phyloP scores from a whole-genome alignment of 2,888 invertebrate genomes.

The Lithodes maja region DNA sequence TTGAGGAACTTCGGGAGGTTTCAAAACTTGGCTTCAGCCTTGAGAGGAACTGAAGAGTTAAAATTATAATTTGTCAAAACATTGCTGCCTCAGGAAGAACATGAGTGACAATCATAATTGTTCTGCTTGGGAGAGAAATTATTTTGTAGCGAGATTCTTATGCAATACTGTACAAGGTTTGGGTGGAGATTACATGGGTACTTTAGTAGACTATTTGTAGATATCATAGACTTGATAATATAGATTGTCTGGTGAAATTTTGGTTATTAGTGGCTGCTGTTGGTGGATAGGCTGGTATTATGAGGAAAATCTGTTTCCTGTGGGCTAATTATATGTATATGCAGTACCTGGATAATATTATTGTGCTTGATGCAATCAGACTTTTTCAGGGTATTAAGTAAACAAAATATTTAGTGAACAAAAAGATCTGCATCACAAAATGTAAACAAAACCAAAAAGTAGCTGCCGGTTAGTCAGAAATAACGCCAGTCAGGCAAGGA shows the following conservation, averaged over 20 bases:
- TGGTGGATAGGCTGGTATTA: not conserved
- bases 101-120: not conserved
- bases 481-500: conserved; percentile 53
- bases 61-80: too few relatives aligned
- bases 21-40: too few relatives aligned
- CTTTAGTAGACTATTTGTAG: too few relatives aligned
- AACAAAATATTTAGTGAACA: conserved; percentile 9
- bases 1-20: too few relatives aligned
- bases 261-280: not conserved
- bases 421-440: conserved; percentile 61
- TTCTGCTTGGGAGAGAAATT: not conserved
- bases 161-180: too few relatives aligned
- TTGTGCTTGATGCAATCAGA: not conserved
- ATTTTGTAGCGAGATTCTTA: too few relatives aligned
- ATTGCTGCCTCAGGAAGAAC: not conserved
- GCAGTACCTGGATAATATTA: not conserved
- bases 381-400: not conserved
- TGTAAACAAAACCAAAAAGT: conserved; percentile 59
- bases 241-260: not conserved
- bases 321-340: not conserved
- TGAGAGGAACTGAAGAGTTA: too few relatives aligned
- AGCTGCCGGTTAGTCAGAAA: conserved; percentile 66
- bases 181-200: too few relatives aligned
- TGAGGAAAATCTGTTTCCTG: not conserved
- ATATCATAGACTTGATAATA: not conserved